Evolutionary conservation across 2,113 vertebrate species (phyloP), one percentile per base, ranked within the genome.

Genomic region (Grallaria varia): DNA sequence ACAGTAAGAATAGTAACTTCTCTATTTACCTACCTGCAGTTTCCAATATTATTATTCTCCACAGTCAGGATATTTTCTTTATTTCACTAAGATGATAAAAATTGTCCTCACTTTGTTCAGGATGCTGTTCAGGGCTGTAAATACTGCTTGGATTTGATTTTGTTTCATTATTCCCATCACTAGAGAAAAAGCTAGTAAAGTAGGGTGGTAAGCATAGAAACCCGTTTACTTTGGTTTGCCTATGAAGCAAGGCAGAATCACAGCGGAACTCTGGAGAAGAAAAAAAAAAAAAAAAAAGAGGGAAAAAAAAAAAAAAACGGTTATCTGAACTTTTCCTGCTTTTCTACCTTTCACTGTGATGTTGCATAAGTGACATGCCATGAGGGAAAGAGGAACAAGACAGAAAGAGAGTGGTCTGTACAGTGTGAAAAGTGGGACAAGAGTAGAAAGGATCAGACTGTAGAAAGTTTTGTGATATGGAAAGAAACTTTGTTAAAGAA

Each of bases 371-470:
- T 23, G 24, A 5, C 67, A 25, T 19, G 25, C 13, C 19, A 80
- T 21, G 52, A 84, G 56, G 24, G 33, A 86, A 74, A 74, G 35
- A 53, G 84, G 93, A 95, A 62, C 4, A 28, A 14, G 35, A 69
- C 7, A 74, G 7, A 87, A 37, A 49, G 27, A 71, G 3, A 84
- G 14, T 64, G 35, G 6, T 24, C 78, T 64, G 10, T 68, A 30
- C 10, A 64, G 25, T 64, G 7, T 18, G 27, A 75, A 94, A 96
- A 95, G n/a, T 87, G 44, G 89, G 64, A 75, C 69, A 78, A 71
- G 9, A 60, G 8, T 14, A 75, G 33, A 55, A 91, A 95, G 47
- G 81, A n/a, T 11, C 59, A 8, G 12, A 62, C 42, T 37, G 9
- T 56, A 56, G 28, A 8, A 76, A 25, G 25, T 76, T 85, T 68